Conservation (phyloP, 2,797 vertebrate species). For the Poeciliopsis paucimaculata region DNA sequence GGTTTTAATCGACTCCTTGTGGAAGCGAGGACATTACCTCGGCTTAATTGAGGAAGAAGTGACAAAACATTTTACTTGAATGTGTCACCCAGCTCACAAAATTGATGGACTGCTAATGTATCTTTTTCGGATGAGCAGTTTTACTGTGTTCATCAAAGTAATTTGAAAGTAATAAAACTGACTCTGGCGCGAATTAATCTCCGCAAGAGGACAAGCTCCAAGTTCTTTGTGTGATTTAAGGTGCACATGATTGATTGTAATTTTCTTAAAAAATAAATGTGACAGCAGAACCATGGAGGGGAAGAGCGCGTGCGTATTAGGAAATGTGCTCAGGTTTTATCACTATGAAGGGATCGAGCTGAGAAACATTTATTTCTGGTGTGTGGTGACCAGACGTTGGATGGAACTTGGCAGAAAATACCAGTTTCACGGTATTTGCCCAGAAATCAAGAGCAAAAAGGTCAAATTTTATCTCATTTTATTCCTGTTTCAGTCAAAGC, state of each 20-base stretch:
- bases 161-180: conserved; percentile 66
- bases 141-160: conserved; percentile 63
- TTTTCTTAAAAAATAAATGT: conserved; percentile 38
- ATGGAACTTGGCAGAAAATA: background rate
- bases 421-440: background rate
- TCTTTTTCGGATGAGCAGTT: conserved; percentile 52
- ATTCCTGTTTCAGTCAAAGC: background rate
- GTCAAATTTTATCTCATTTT: background rate
- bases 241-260: conserved; percentile 41
- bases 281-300: conserved; percentile 15
- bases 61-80: conserved; percentile 53
- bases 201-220: conserved; percentile 37
- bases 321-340: background rate
- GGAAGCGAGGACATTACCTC: conserved; percentile 51
- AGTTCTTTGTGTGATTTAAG: conserved; percentile 58
- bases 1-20: conserved; percentile 50
- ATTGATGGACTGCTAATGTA: conserved; percentile 65
- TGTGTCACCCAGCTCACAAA: conserved; percentile 55
- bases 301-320: conserved; percentile 9
- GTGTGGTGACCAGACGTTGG: background rate
- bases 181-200: conserved; percentile 55
- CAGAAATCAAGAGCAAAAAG: background rate
- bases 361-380: background rate
- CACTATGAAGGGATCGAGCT: background rate
- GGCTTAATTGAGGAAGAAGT: conserved; percentile 67